Evolutionary conservation across 2,888 invertebrate genomes (phyloP).

Genomic region (Chymomyza procnemis): DNA sequence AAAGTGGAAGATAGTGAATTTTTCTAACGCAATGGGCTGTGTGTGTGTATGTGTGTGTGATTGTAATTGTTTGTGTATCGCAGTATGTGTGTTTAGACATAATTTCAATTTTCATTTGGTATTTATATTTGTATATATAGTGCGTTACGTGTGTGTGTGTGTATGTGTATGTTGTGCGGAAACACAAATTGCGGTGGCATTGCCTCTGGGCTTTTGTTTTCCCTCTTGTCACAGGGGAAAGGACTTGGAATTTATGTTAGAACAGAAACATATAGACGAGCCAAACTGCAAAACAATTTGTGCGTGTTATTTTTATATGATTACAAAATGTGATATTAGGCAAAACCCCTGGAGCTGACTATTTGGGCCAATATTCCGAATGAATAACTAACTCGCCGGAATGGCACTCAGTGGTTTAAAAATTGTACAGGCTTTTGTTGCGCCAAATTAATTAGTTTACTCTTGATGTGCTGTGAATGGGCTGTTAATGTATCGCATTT

Average conservation of each 20-base stretch:
- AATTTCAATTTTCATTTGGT: conserved; percentile 70
- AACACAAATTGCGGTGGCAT: conserved; percentile 53
- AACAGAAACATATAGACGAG: background rate
- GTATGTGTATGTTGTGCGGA: conserved; percentile 20
- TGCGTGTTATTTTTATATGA: conserved; percentile 50
- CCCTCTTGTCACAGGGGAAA: too few relatives aligned
- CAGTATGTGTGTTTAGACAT: conserved; percentile 51
- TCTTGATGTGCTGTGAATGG: too few relatives aligned
- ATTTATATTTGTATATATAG: conserved; percentile 49
- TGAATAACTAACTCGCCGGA: background rate
- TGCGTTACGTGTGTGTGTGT: conserved; percentile 18
- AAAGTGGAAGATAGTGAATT: conserved; percentile 25
- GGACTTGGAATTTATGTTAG: background rate
- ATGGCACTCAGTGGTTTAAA: background rate
- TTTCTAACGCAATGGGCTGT: background rate
- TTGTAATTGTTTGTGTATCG: conserved; percentile 31
- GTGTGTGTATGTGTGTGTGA: conserved; percentile 10
- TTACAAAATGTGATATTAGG: conserved; percentile 67
- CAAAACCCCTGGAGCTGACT: conserved; percentile 63
- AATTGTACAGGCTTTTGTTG: background rate
- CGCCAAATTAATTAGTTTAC: too few relatives aligned
- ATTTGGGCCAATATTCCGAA: conserved; percentile 16
- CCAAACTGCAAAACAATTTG: background rate
- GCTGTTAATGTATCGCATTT: too few relatives aligned
- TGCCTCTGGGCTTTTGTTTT: background rate